Conservation (phyloP, 2,113 vertebrate species). For the Ariopsis seemanni region DNA sequence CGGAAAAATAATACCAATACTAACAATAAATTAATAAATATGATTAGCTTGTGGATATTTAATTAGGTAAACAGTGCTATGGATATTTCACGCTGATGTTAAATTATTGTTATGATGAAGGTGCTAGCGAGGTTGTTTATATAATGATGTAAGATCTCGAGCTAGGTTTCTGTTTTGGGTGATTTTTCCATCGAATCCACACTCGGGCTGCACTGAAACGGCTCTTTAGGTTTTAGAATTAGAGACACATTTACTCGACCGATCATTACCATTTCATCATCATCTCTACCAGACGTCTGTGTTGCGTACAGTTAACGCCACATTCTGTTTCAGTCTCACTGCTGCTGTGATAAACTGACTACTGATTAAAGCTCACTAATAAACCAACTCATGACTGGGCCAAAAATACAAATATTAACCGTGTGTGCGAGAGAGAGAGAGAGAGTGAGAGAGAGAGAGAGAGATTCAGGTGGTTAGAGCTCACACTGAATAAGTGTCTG, state of each 20-base stretch:
- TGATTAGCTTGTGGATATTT: background rate
- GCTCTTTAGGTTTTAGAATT: background rate
- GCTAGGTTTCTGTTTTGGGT: background rate
- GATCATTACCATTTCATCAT: background rate
- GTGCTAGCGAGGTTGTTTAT: background rate
- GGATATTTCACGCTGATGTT: background rate
- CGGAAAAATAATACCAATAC: background rate
- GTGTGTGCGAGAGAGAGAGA: background rate
- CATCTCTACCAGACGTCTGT: background rate
- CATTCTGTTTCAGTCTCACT: background rate
- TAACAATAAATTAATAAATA: background rate
- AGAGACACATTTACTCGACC: background rate
- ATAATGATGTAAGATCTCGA: background rate
- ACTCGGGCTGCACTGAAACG: background rate
- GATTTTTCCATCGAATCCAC: background rate
- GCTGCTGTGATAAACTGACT: background rate
- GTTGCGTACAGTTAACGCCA: accelerated
- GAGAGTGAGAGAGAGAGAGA: no score
- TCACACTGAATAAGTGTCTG: background rate
- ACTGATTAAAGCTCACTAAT: background rate
- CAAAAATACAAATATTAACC: background rate
- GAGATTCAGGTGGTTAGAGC: background rate
- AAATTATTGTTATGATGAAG: background rate
- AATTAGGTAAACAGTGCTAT: background rate
- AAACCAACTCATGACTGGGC: background rate